Evolutionary conservation across 2,888 invertebrate genomes (phyloP), one percentile per base, ranked within the genome.

Genomic region (Thymelicus acteon): DNA sequence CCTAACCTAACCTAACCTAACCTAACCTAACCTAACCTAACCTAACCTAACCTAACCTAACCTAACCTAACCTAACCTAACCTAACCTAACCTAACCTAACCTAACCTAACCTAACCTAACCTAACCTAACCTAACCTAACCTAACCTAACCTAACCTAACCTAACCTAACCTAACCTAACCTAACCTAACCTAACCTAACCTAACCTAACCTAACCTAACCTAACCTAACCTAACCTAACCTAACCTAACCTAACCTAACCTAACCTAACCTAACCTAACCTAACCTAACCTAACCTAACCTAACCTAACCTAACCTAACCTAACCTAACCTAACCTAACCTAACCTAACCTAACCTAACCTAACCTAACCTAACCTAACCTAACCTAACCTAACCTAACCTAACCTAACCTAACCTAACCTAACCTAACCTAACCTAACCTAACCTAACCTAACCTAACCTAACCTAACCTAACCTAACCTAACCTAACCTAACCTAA

Each of bases 1-100:
- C 76, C 75, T 76, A 76, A 76, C 44, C 76, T 76, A 75, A 75
- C 76, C 76, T 74, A 74, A 75, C 75, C 75, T 76, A 73, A 74
- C 74, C 75, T 74, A 76, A 75, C 76, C 75, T 76, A 76, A 76
- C 44, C 76, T 76, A 75, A 75, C 76, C 76, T 74, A 74, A 75
- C 75, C 75, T 76, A 73, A 74, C 74, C 75, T 74, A 76, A 75
- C 76, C 75, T 76, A 76, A 76, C 44, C 76, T 76, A 75, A 75
- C 76, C 76, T 74, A 74, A 75, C 75, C 75, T 76, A 73, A 74
- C 74, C 75, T 74, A 76, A 75, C 76, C 75, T 76, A 76, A 76
- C 44, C 76, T 76, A 75, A 75, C 76, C 76, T 74, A 74, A 75
- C 75, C 75, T 76, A 73, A 74, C 74, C 75, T 74, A 76, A 75